Percentiles rank a stretch among this genome's conserved stretches.
Conservation (phyloP, 2,113 vertebrate genomes). For the Ciconia stormi region DNA sequence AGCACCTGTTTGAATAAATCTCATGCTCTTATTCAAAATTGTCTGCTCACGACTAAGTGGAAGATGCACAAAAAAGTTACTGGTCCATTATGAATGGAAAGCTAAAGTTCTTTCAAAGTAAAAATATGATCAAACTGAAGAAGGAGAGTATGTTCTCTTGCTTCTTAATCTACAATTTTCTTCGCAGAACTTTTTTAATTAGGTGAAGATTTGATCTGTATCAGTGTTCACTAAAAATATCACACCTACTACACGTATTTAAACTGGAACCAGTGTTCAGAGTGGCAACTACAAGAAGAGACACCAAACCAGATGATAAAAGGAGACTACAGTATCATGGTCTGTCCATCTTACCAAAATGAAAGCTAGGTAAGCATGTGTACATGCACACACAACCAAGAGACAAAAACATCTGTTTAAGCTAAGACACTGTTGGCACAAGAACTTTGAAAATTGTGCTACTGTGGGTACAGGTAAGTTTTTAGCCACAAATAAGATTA, state of each 20-base stretch:
- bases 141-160: neutral
- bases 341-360: neutral
- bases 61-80: neutral
- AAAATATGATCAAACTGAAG: neutral
- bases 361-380: neutral
- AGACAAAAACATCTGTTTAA: neutral
- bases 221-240: neutral
- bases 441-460: neutral
- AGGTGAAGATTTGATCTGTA: neutral
- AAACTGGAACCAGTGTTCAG: neutral
- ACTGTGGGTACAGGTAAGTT: rapidly evolving
- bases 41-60: neutral
- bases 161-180: neutral
- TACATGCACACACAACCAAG: neutral
- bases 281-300: neutral
- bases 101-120: neutral
- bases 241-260: neutral
- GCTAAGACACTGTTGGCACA: rapidly evolving
- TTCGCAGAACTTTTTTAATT: neutral
- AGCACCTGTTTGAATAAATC: neutral
- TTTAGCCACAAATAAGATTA: neutral
- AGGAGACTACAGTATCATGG: neutral
- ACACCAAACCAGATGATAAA: neutral
- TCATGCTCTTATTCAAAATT: neutral
- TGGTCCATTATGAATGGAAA: neutral